Evolutionary conservation across 2,113 vertebrate genomes (phyloP).

Genomic region (Misgurnus mizolepis): DNA sequence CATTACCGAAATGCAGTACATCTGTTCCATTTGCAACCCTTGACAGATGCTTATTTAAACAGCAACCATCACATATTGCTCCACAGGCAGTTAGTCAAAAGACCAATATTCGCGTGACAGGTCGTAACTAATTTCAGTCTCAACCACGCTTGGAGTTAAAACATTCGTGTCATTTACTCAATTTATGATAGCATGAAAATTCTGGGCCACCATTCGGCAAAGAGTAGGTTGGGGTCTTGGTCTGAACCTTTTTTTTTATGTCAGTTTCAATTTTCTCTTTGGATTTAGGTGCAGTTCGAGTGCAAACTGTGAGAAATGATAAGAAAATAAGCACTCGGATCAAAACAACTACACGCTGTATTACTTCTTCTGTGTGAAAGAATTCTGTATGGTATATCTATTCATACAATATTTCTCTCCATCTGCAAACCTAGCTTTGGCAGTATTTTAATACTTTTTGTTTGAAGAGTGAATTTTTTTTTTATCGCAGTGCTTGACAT

Average conservation of each 20-base stretch:
- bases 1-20: slow-evolving; percentile 2
- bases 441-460: slow-evolving; percentile 7
- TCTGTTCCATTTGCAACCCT: slow-evolving; percentile 13
- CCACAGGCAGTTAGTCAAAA: slow-evolving; percentile 41
- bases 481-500: slow-evolving; percentile 1
- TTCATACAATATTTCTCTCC: not conserved
- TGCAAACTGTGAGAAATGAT: not conserved
- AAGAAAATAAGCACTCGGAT: not conserved
- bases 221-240: not conserved
- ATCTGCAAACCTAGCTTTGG: not conserved
- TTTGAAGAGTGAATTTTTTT: slow-evolving; percentile 1
- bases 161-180: slow-evolving; percentile 28
- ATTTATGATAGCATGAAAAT: slow-evolving; percentile 38
- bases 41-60: slow-evolving; percentile 49
- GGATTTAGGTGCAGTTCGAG: not conserved
- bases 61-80: slow-evolving; percentile 38
- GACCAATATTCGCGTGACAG: slow-evolving; percentile 36
- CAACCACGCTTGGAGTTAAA: slow-evolving; percentile 30
- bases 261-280: not conserved
- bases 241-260: not conserved
- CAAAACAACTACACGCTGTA: not conserved
- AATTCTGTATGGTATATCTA: not conserved
- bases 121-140: slow-evolving; percentile 42
- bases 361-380: not conserved
- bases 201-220: not conserved